These are phyloP conservation scores for Lasioglossum oenotherae DNA, from an alignment of 2,888 invertebrate genomes.

Conservation along the genomic window DNA sequence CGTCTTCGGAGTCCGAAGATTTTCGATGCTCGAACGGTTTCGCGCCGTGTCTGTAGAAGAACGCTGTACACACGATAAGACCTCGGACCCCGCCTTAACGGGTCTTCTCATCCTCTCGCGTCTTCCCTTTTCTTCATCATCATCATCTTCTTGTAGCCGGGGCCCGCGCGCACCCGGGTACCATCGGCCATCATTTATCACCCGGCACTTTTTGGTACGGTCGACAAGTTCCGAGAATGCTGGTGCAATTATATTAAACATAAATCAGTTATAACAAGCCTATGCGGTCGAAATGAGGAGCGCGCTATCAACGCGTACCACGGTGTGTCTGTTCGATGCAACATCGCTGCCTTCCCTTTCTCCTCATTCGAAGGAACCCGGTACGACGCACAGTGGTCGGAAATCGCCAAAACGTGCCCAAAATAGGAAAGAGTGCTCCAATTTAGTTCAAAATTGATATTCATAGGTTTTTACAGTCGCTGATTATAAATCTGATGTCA, in stretches of 20 bases:
- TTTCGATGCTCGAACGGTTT: constrained; percentile 26
- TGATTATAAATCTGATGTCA: too few species aligned
- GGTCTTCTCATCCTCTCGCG: constrained; percentile 40
- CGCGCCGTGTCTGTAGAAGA: background rate
- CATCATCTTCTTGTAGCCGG: constrained; percentile 53
- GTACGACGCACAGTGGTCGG: too few species aligned
- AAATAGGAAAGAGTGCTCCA: too few species aligned
- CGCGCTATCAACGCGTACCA: constrained; percentile 41
- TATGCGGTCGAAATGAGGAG: constrained; percentile 58
- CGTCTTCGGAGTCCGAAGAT: background rate
- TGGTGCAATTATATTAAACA: constrained; percentile 78
- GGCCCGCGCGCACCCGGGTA: constrained; percentile 50
- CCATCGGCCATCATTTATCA: constrained; percentile 74
- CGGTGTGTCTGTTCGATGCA: constrained; percentile 39
- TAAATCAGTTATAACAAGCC: constrained; percentile 78
- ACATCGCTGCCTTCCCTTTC: constrained; percentile 3
- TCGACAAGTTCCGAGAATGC: constrained; percentile 73
- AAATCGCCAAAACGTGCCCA: too few species aligned
- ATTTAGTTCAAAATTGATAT: too few species aligned
- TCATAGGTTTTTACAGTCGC: too few species aligned
- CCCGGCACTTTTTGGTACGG: constrained; percentile 68
- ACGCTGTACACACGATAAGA: constrained; percentile 49
- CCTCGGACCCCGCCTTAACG: constrained; percentile 49
- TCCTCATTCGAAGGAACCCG: background rate
- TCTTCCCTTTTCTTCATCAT: constrained; percentile 34